phyloP scores from a whole-genome alignment of 2,888 invertebrate species.

The Teleiodes luculella region DNA sequence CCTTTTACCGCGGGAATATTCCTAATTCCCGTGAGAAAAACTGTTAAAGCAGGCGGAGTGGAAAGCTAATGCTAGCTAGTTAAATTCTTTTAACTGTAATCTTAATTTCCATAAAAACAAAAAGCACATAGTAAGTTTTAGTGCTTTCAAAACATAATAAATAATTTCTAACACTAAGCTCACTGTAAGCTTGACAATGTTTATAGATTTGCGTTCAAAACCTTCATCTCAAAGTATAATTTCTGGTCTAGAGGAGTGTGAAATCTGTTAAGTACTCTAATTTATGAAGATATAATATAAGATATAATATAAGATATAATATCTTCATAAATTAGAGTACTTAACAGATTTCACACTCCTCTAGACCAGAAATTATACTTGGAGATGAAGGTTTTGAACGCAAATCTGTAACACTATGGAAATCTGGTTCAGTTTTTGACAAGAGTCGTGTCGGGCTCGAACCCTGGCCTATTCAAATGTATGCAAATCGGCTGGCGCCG shows the following conservation, averaged over 20 bases:
- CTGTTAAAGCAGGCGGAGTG: too few species aligned
- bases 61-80: too few species aligned
- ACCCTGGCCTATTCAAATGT: constrained; percentile 13
- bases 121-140: too few species aligned
- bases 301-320: too few species aligned
- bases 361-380: constrained; percentile 6
- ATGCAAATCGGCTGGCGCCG: constrained; percentile 9
- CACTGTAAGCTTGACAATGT: too few species aligned
- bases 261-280: neutral
- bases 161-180: too few species aligned
- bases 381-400: neutral
- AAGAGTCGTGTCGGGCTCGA: neutral
- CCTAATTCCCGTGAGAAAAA: too few species aligned
- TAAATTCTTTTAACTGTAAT: too few species aligned
- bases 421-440: constrained; percentile 7
- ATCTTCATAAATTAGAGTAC: neutral
- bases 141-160: too few species aligned
- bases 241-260: neutral
- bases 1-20: too few species aligned
- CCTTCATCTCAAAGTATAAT: constrained; percentile 9
- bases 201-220: neutral
- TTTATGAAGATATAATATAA: too few species aligned
- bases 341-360: neutral
- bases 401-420: neutral
- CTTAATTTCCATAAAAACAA: too few species aligned